A percentile compares a stretch with the other conserved stretches of the same genome.
Conservation (phyloP, 92 coral and sea anemone genomes). For the Epizoanthus scotinus region DNA sequence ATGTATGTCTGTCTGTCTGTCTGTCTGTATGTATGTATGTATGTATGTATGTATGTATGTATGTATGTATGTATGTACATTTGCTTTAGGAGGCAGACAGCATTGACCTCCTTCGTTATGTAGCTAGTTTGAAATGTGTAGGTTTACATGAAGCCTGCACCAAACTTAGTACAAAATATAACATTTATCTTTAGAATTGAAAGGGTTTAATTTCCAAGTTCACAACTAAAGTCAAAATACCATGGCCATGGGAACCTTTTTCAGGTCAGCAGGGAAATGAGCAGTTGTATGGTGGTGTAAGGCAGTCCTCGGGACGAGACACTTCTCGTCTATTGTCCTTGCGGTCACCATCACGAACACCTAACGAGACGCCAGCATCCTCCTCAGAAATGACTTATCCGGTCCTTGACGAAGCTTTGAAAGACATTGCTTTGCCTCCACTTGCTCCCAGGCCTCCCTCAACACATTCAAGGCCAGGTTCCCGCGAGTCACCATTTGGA, state of each 20-base stretch:
- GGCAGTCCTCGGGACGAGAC: conserved; percentile 9
- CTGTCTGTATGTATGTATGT: too few relatives aligned
- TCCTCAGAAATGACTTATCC: not conserved
- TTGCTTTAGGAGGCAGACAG: too few relatives aligned
- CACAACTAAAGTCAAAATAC: too few relatives aligned
- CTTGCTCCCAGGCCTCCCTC: conserved; percentile 67
- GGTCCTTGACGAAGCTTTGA: conserved; percentile 31
- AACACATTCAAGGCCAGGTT: conserved; percentile 60
- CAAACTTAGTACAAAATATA: too few relatives aligned
- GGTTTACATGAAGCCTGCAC: too few relatives aligned
- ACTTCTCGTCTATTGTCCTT: not conserved
- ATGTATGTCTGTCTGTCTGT: too few relatives aligned
- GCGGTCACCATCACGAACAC: conserved; percentile 15
- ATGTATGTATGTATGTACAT: too few relatives aligned
- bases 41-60: too few relatives aligned
- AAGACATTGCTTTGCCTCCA: conserved; percentile 62
- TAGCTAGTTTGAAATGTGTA: too few relatives aligned
- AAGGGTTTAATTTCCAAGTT: too few relatives aligned
- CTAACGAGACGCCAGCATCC: not conserved
- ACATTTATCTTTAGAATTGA: too few relatives aligned
- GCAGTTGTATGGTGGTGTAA: not conserved
- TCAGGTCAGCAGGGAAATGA: conserved; percentile 18
- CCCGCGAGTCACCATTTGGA: conserved; percentile 30
- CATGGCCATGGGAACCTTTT: not conserved
- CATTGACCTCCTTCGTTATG: too few relatives aligned